A percentile compares a stretch with the other conserved stretches of the same genome.
Evolutionary conservation across 2,797 vertebrate species (phyloP).

Genomic region (Chaunax sp.): DNA sequence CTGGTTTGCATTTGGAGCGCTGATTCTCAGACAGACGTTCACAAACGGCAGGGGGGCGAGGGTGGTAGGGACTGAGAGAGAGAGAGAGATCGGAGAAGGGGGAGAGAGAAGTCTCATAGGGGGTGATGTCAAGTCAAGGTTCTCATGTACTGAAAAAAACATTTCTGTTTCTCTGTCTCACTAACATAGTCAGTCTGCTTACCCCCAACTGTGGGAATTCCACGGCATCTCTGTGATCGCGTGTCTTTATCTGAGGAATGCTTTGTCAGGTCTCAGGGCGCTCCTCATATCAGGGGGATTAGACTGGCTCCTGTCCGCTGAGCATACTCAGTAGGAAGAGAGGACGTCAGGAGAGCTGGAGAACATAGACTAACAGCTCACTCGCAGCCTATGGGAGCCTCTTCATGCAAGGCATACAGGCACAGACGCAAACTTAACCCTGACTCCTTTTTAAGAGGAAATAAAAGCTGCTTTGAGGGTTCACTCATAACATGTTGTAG

Average conservation of each 20-base stretch:
- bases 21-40: constrained; percentile 75
- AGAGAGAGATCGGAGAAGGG: constrained; percentile 38
- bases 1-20: constrained; percentile 87
- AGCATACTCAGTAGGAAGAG: constrained; percentile 69
- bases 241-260: constrained; percentile 99
- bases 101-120: constrained; percentile 51
- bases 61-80: constrained; percentile 32
- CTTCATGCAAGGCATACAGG: constrained; percentile 23
- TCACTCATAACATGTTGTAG: constrained; percentile 70
- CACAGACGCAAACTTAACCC: constrained; percentile 70
- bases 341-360: constrained; percentile 85
- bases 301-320: constrained; percentile 87
- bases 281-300: constrained; percentile 99
- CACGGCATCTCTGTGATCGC: constrained; percentile 92
- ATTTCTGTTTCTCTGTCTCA: constrained; percentile 60
- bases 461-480: constrained; percentile 80
- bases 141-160: constrained; percentile 77
- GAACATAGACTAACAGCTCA: constrained; percentile 93
- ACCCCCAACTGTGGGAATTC: constrained; percentile 88
- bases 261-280: constrained; percentile 96
- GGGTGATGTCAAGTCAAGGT: constrained; percentile 83
- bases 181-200: constrained; percentile 48
- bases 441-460: constrained; percentile 62
- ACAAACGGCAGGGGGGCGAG: constrained; percentile 28
- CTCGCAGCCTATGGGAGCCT: constrained; percentile 69